Percentiles rank a stretch among this genome's conserved stretches.
These are phyloP conservation scores for Esperia sulphurella DNA, from an alignment of 2,888 invertebrate genomes.

Conservation along the genomic window DNA sequence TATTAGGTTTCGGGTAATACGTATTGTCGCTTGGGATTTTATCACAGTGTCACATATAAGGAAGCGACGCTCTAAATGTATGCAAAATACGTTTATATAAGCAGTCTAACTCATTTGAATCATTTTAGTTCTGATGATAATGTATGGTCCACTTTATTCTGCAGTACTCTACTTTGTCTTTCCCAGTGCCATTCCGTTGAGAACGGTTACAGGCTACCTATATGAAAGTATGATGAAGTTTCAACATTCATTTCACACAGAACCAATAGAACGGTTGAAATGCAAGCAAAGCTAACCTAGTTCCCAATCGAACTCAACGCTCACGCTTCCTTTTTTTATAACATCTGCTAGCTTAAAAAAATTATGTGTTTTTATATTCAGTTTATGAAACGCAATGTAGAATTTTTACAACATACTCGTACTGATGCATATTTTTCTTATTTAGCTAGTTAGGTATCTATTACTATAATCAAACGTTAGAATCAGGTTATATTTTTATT, in stretches of 20 bases:
- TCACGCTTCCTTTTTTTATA: conserved; percentile 1
- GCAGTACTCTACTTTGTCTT: not conserved
- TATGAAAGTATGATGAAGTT: not conserved
- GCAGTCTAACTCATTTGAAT: not conserved
- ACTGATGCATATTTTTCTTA: not conserved
- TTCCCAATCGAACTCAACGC: not conserved
- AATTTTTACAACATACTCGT: too few relatives aligned
- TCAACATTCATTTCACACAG: not conserved
- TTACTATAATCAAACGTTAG: too few relatives aligned
- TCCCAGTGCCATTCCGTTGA: not conserved
- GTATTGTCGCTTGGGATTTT: not conserved
- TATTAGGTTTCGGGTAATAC: conserved; percentile 3
- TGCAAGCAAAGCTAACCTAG: conserved; percentile 2
- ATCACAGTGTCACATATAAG: not conserved
- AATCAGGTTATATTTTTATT: too few relatives aligned
- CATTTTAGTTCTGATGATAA: not conserved
- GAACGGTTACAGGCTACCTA: not conserved
- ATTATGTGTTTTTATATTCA: not conserved
- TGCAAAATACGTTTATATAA: not conserved
- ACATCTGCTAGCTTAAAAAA: not conserved
- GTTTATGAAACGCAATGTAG: not conserved
- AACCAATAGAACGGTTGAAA: not conserved
- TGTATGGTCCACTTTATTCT: not conserved
- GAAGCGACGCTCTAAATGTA: not conserved
- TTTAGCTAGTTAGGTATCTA: too few relatives aligned